Evolutionary conservation across 1,140 invertebrate species (phyloP), one percentile per base, ranked within the genome.

Genomic region (Sipha flava): DNA sequence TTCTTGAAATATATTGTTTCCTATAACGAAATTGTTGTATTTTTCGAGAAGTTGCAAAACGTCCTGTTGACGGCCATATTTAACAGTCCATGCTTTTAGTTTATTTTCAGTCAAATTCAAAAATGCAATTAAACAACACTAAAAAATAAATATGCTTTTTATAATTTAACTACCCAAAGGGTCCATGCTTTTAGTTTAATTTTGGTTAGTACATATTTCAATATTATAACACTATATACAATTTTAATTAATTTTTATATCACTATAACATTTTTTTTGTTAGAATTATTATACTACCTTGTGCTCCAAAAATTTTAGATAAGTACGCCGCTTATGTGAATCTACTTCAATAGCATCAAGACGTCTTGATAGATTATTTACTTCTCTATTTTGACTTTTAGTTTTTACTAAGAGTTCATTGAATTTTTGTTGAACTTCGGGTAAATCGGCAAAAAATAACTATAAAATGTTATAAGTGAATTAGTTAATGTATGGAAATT

Each of bases 1-100:
- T 86, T 95, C 94, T 85, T 96, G 93, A 87, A 97, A 96, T 83
- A 98, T 93, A 85, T 94, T 92, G 86, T 95, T 95, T 82, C 90
- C 90, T 3, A 94, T 94, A 16, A 97, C 95, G 87, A 95, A 96
- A 87, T 94, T 94, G 82, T 93, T 90, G 84, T 97, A 97, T 83
- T 97, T 94, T 81, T 93, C 91, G 82, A 97, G 86, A 85, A 96
- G 89, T 81, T 91, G 90, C 83, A 92, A 89, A 2, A 95, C 94
- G 84, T 93, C 91, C 79, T 95, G 91, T 83, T 95, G 90, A 12
- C 88, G 87, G 21, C 94, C 94, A 85, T 95, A 96, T 85, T 97
- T 97, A 0, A 91, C 90, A 80, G 91, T 94, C 95, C 95, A 98
- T 49, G 89, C 87, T 85, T 92, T 91, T 81, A 97, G 86, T 86